Evolutionary conservation across 2,797 vertebrate genomes (phyloP).

Genomic region (Acrossocheilus wenchowensis): DNA sequence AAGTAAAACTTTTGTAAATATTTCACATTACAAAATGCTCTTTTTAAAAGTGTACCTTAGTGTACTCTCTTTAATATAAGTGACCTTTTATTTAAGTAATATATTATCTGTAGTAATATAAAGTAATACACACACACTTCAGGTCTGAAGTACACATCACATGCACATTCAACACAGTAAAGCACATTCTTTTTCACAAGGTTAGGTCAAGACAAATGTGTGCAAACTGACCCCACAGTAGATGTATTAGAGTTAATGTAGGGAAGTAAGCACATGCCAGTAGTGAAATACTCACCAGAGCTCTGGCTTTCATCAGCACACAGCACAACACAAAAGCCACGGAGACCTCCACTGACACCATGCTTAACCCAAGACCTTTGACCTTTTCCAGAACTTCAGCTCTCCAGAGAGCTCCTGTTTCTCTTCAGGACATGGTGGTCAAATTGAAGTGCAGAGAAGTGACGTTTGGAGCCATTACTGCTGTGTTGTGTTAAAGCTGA

Average conservation of each 20-base stretch:
- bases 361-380: constrained; percentile 38
- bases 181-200: background rate
- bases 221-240: background rate
- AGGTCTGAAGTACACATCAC: background rate
- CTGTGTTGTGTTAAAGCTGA: background rate
- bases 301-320: constrained; percentile 46
- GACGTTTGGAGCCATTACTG: background rate
- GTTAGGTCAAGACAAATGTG: background rate
- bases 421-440: constrained; percentile 20
- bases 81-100: background rate
- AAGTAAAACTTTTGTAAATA: background rate
- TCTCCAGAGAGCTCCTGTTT: constrained; percentile 15
- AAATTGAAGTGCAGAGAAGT: constrained; percentile 10
- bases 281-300: constrained; percentile 54
- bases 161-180: background rate
- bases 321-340: constrained; percentile 51
- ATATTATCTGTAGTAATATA: background rate
- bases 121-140: background rate
- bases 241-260: background rate
- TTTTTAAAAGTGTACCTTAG: background rate
- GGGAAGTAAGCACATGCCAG: background rate
- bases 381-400: constrained; percentile 20
- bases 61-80: background rate
- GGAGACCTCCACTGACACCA: constrained; percentile 45
- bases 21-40: background rate